Conservation (phyloP, 2,888 invertebrate species). For the Thera obeliscata region DNA sequence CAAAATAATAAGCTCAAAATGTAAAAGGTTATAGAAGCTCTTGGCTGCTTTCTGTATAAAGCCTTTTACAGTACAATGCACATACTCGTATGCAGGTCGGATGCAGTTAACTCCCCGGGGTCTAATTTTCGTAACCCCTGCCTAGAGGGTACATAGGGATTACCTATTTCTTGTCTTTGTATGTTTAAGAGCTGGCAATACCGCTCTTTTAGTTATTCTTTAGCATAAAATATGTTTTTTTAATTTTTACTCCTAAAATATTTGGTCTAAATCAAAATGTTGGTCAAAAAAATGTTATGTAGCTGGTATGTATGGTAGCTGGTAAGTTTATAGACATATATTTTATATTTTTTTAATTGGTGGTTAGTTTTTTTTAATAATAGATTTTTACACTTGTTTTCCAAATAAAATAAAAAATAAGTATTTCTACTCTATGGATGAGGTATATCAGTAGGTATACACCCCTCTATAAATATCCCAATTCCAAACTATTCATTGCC, state of each 20-base stretch:
- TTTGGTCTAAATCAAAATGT: no score
- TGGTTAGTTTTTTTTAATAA: no score
- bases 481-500: conserved; percentile 45
- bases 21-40: conserved; percentile 18
- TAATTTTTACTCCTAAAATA: no score
- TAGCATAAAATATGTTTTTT: neutral
- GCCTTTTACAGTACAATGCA: conserved; percentile 54
- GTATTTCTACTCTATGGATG: no score
- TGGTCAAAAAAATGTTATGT: no score
- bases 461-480: conserved; percentile 48
- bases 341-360: no score
- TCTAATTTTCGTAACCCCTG: conserved; percentile 81
- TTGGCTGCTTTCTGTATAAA: conserved; percentile 47
- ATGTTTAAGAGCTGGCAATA: conserved; percentile 40
- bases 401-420: no score
- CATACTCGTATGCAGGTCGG: conserved; percentile 72
- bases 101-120: conserved; percentile 76
- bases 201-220: neutral
- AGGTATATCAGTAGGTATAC: neutral
- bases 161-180: conserved; percentile 44
- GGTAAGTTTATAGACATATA: no score
- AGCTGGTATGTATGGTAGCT: no score
- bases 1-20: no score
- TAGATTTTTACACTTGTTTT: no score
- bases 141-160: conserved; percentile 60